Conservation (phyloP, 2,797 vertebrate genomes). For the Neosilurus hyrtlii region DNA sequence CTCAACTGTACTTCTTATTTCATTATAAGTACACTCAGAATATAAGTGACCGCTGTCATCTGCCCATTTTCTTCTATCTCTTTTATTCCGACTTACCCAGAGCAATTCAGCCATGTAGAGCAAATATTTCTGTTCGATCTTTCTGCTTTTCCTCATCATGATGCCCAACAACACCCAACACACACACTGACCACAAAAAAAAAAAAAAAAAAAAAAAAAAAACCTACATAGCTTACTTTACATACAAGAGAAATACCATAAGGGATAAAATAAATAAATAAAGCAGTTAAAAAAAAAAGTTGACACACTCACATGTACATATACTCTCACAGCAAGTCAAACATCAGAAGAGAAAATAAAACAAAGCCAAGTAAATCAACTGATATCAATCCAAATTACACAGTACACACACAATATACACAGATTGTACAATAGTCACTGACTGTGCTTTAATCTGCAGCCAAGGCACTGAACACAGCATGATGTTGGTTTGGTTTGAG, state of each 20-base stretch:
- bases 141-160: neutral
- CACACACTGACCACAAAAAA: too few species aligned
- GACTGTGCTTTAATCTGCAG: conserved; percentile 27
- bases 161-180: neutral
- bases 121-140: conserved; percentile 25
- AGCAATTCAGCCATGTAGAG: conserved; percentile 27
- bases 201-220: too few species aligned
- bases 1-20: conserved; percentile 1
- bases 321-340: neutral
- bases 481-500: conserved; percentile 15
- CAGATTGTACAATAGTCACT: conserved; percentile 28
- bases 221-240: neutral
- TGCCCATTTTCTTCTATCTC: conserved; percentile 4
- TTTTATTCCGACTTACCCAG: conserved; percentile 1
- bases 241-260: neutral
- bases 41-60: neutral
- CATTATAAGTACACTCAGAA: neutral
- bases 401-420: conserved; percentile 22
- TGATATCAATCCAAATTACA: conserved; percentile 8
- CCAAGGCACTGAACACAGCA: conserved; percentile 17
- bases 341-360: conserved; percentile 23
- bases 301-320: neutral
- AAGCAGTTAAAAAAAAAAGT: neutral
- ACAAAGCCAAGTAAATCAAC: conserved; percentile 5
- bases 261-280: neutral